A percentile compares a stretch with the other conserved stretches of the same genome.
Conservation (phyloP, 2,797 vertebrate species). For the Philypnodon macrostomus region DNA sequence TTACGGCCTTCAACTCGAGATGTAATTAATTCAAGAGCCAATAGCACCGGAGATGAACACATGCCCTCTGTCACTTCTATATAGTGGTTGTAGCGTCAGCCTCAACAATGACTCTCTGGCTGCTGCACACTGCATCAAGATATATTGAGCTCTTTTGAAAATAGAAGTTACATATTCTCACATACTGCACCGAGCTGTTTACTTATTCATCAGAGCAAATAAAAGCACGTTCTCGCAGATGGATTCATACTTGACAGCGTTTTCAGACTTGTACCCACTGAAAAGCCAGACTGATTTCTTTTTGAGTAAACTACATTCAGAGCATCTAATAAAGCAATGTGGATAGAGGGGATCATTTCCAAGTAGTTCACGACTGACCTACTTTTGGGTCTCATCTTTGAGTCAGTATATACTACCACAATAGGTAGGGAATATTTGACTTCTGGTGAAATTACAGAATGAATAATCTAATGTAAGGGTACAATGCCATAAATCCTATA, state of each 20-base stretch:
- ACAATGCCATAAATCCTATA: no score
- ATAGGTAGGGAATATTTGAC: no score
- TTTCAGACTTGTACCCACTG: neutral
- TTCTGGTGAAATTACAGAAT: no score
- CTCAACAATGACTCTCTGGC: conserved; percentile 1
- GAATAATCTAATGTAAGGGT: no score
- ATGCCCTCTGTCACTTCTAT: conserved; percentile 17
- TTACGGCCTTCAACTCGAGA: neutral
- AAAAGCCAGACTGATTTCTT: conserved; percentile 1
- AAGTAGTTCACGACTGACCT: neutral
- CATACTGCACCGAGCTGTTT: conserved; percentile 6
- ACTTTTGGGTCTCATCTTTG: no score
- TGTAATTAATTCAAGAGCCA: conserved; percentile 19
- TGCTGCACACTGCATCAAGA: neutral
- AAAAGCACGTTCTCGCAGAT: conserved; percentile 6
- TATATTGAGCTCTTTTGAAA: conserved; percentile 8
- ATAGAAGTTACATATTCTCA: conserved; percentile 1
- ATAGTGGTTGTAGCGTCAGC: neutral
- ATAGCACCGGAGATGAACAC: neutral
- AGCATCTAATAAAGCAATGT: conserved; percentile 3
- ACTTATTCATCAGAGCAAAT: conserved; percentile 27
- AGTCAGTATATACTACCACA: no score
- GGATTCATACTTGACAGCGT: conserved; percentile 5
- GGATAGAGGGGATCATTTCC: neutral
- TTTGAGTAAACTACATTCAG: conserved; percentile 1